Evolutionary conservation across 2,113 vertebrate species (phyloP).

Genomic region (Danionella cerebrum): DNA sequence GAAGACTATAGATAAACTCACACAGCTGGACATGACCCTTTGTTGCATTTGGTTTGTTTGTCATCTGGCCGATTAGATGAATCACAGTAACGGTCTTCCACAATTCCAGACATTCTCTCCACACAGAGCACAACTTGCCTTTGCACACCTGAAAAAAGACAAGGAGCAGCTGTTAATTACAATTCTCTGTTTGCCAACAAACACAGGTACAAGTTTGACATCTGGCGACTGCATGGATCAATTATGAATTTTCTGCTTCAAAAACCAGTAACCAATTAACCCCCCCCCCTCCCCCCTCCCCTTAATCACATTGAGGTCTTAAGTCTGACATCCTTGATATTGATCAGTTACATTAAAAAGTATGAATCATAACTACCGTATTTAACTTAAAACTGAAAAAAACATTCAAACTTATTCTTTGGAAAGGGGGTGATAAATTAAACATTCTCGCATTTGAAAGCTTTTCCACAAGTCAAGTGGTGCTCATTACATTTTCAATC

Average conservation of each 20-base stretch:
- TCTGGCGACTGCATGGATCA: background rate
- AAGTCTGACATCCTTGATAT: too few species aligned
- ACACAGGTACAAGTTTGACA: background rate
- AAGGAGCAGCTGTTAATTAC: background rate
- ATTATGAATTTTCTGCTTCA: background rate
- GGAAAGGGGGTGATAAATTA: too few species aligned
- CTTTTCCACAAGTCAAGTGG: too few species aligned
- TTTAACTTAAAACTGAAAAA: too few species aligned
- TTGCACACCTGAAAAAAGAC: conserved; percentile 71
- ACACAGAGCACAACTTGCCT: conserved; percentile 75
- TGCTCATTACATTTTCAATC: too few species aligned
- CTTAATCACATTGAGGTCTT: background rate
- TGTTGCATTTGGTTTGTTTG: conserved; percentile 69
- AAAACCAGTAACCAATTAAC: background rate
- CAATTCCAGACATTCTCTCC: conserved; percentile 71
- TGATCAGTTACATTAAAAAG: too few species aligned
- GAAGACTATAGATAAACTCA: conserved; percentile 38
- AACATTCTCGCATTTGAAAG: too few species aligned
- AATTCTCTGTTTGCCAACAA: background rate
- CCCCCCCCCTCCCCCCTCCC: background rate
- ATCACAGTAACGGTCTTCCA: conserved; percentile 78
- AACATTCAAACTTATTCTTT: too few species aligned
- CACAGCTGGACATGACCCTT: conserved; percentile 80
- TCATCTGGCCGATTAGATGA: conserved; percentile 68
- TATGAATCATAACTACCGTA: too few species aligned